phyloP scores from a whole-genome alignment of 2,888 invertebrate genomes.

The Noctua janthe region DNA sequence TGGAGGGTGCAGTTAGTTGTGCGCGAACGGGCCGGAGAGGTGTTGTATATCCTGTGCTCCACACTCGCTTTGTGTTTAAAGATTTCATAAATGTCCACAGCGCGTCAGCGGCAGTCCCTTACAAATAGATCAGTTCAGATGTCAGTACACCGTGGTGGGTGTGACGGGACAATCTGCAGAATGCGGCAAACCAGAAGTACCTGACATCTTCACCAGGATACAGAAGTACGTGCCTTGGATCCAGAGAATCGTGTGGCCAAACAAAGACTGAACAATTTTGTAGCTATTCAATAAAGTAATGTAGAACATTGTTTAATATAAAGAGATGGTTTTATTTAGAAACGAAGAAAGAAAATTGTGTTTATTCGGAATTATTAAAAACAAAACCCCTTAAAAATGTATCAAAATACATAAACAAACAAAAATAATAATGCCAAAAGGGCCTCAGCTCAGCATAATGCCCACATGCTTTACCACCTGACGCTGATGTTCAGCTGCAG shows the following conservation, averaged over 20 bases:
- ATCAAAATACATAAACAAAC: too few species aligned
- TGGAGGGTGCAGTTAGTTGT: not conserved
- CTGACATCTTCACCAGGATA: conserved; percentile 90
- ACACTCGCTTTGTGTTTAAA: not conserved
- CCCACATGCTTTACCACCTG: too few species aligned
- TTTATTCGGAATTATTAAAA: too few species aligned
- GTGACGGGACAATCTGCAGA: conserved; percentile 85
- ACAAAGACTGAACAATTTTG: conserved; percentile 49
- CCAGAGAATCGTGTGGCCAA: conserved; percentile 90
- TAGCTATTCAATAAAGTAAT: conserved; percentile 16
- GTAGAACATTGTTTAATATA: not conserved
- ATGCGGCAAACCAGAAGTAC: conserved; percentile 80
- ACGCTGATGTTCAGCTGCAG: too few species aligned
- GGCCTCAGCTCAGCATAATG: too few species aligned
- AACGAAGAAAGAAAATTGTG: too few species aligned
- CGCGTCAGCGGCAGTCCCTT: conserved; percentile 61
- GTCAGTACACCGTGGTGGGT: conserved; percentile 88
- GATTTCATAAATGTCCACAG: conserved; percentile 16
- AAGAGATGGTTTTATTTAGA: not conserved
- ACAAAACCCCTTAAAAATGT: too few species aligned
- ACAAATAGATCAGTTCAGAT: conserved; percentile 70
- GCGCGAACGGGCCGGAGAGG: not conserved
- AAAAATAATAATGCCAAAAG: too few species aligned
- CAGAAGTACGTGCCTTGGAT: conserved; percentile 90
- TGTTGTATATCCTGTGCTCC: not conserved